Evolutionary conservation across 1,140 invertebrate species (phyloP), one percentile per base, ranked within the genome.

Genomic region (Drosophila carrolli): DNA sequence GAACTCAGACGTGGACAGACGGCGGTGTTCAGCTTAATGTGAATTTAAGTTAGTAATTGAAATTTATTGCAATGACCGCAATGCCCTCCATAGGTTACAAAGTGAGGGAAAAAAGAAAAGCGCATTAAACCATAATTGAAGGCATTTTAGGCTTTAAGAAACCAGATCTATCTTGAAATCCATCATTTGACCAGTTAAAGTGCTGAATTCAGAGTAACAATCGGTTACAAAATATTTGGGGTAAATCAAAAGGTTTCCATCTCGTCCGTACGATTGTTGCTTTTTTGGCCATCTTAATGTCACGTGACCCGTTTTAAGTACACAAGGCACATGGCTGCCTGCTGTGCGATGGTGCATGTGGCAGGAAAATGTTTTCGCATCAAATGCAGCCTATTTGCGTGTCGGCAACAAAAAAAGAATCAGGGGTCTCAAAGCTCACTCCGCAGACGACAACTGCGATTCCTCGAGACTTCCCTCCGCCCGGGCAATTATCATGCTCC

Each of bases 41-140:
- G 68, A 53, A 67, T 75, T 81, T 74, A 85, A 85, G 81, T 75
- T 81, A 81, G 78, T 78, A 86, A 85, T 85, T 85, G 81, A 85
- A 85, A 85, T 85, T 85, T 85, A 86, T 85, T 66, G 70, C 77
- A 55, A 43, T 67, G 68, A 59, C 16, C 29, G 50, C 57, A 38
- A 27, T 11, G 37, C 23, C 14, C 51, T 57, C 50, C 11, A 57
- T 53, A 23, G 23, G 23, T 23, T 23, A 23, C 23, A 23, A 23
- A 23, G 23, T 4, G 23, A 23, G 0, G 23, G 23, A 23, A 23
- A 23, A 23, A 23, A 23, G 27, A 62, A 81, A 78, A 78, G 51
- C 61, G 55, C 56, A 62, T 66, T 29, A 63, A 59, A 29, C 54
- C 40, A 16, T 63, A 60, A 80, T 76, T 77, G 62, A 63, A 57